phyloP scores from a whole-genome alignment of 2,888 invertebrate species.

The Synergus laeviventris region DNA sequence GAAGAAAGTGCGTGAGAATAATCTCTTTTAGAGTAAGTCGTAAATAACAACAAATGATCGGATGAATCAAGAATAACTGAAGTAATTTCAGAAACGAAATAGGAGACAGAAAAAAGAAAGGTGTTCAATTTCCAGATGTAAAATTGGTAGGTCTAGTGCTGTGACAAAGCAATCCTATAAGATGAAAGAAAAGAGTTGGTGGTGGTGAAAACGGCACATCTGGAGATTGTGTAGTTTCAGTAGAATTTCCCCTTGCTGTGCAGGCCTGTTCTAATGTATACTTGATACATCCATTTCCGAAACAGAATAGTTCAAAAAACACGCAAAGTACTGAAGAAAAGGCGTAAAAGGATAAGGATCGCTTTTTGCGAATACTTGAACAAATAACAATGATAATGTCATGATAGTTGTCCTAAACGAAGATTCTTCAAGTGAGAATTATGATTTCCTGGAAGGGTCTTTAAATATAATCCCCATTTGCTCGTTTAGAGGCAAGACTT shows the following conservation, averaged over 20 bases:
- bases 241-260: too few species aligned
- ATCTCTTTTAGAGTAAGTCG: too few species aligned
- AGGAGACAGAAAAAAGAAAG: not conserved
- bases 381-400: not conserved
- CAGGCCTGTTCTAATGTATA: too few species aligned
- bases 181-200: too few species aligned
- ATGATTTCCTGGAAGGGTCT: constrained; percentile 11
- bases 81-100: not conserved
- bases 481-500: not conserved
- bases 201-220: too few species aligned
- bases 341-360: not conserved
- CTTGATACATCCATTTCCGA: not conserved
- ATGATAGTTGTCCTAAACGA: constrained; percentile 3
- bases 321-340: not conserved
- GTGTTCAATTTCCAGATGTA: too few species aligned
- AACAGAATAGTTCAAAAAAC: not conserved
- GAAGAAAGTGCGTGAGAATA: too few species aligned
- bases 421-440: constrained; percentile 13
- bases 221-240: too few species aligned
- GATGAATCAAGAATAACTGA: not conserved
- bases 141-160: too few species aligned
- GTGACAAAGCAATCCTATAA: too few species aligned
- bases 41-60: not conserved
- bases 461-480: not conserved
- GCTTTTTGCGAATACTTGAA: not conserved